These are phyloP conservation scores for Corbicula japonica DNA, from an alignment of 2,888 invertebrate genomes.

Conservation along the genomic window DNA sequence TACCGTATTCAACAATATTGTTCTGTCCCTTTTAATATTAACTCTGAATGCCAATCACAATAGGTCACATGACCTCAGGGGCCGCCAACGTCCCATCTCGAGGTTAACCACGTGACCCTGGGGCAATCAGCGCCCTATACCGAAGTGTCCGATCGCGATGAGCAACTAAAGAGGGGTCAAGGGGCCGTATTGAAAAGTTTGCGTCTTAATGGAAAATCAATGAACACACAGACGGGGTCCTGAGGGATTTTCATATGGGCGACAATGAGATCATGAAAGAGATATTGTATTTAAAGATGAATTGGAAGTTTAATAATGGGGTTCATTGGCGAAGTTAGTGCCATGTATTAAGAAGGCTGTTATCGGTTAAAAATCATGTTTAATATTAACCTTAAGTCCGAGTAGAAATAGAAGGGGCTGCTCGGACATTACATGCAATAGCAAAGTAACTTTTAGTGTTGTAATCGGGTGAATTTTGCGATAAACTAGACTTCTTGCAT, in stretches of 20 bases:
- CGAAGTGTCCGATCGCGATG: conserved; percentile 13
- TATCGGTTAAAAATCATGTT: no score
- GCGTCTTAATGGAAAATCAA: conserved; percentile 36
- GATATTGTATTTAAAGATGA: conserved; percentile 27
- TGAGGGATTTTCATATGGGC: conserved; percentile 28
- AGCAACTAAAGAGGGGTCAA: conserved; percentile 14
- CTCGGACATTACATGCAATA: no score
- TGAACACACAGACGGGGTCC: conserved; percentile 21
- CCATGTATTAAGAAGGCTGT: conserved; percentile 6
- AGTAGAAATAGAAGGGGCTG: no score
- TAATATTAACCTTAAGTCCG: no score
- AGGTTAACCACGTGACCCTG: conserved; percentile 2
- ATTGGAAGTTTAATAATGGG: conserved; percentile 22
- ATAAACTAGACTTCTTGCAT: no score
- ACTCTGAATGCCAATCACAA: not conserved
- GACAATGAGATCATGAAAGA: conserved; percentile 27
- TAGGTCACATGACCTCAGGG: conserved; percentile 2
- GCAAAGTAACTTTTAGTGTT: no score
- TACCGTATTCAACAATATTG: not conserved
- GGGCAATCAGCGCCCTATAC: not conserved
- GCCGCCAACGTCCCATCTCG: not conserved
- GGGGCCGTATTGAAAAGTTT: conserved; percentile 9
- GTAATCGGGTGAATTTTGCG: no score
- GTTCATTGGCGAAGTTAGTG: conserved; percentile 26
- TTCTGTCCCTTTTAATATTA: conserved; percentile 5